Evolutionary conservation across 2,888 invertebrate species (phyloP).

Genomic region (Ernsta delagoae): DNA sequence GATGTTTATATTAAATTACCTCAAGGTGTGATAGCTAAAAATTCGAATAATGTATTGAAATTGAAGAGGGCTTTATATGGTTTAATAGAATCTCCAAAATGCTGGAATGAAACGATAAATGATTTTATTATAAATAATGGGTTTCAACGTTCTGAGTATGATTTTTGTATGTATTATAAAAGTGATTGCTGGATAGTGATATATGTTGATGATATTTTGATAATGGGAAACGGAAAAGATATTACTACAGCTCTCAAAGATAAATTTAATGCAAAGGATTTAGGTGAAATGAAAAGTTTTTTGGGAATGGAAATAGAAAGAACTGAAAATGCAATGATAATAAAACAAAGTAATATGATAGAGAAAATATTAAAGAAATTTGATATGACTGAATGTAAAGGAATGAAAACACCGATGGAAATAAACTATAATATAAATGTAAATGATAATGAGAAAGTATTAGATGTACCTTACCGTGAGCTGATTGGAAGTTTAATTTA

Average conservation of each 20-base stretch:
- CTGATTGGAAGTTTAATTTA: neutral
- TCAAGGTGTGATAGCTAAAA: slow-evolving; percentile 20
- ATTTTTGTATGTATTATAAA: too few relatives aligned
- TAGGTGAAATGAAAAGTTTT: neutral
- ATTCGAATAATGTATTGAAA: slow-evolving; percentile 34
- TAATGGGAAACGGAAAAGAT: neutral
- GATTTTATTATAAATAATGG: slow-evolving; percentile 15
- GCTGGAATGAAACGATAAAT: slow-evolving; percentile 39
- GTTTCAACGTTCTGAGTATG: too few relatives aligned
- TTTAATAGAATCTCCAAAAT: slow-evolving; percentile 37
- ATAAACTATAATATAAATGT: neutral
- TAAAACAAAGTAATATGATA: neutral
- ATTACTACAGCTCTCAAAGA: neutral
- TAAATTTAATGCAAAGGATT: neutral
- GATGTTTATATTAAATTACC: slow-evolving; percentile 37
- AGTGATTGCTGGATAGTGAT: neutral
- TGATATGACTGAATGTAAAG: neutral
- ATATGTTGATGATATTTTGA: neutral
- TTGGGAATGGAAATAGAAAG: neutral
- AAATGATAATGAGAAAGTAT: neutral
- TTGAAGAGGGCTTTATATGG: slow-evolving; percentile 39
- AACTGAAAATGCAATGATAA: neutral
- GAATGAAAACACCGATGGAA: neutral
- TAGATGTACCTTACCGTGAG: neutral
- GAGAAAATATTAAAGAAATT: neutral